Percentiles rank a stretch among this genome's conserved stretches.
Evolutionary conservation across 2,797 vertebrate genomes (phyloP).

Genomic region (Centropyge bicolor): DNA sequence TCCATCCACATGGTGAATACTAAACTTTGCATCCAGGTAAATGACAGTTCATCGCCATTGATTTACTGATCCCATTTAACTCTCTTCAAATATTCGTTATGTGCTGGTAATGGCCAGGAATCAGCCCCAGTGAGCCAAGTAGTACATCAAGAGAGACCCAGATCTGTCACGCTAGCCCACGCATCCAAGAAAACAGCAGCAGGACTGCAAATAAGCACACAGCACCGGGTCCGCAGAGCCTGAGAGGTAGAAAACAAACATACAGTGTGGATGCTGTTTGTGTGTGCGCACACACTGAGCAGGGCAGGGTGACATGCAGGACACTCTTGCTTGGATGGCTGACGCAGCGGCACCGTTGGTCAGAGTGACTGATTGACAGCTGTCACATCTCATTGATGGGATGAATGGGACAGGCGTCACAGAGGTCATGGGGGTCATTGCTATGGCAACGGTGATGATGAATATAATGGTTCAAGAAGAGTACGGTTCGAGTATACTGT

Average conservation of each 20-base stretch:
- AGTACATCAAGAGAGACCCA: slow-evolving; percentile 71
- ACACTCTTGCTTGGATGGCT: slow-evolving; percentile 12
- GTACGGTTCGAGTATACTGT: background rate
- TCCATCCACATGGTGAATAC: background rate
- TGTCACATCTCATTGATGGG: slow-evolving; percentile 51
- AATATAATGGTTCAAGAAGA: background rate
- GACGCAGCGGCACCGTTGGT: background rate
- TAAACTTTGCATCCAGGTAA: slow-evolving; percentile 26
- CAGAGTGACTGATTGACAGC: slow-evolving; percentile 60
- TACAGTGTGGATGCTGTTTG: background rate
- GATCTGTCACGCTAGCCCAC: slow-evolving; percentile 76
- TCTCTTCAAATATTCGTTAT: slow-evolving; percentile 53
- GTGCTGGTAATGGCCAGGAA: slow-evolving; percentile 56
- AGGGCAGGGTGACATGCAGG: background rate
- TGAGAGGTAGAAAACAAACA: slow-evolving; percentile 32
- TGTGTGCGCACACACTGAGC: background rate
- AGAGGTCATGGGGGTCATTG: slow-evolving; percentile 32
- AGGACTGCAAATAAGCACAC: slow-evolving; percentile 38
- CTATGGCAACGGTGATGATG: slow-evolving; percentile 27
- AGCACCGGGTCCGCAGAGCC: slow-evolving; percentile 31
- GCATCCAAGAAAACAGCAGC: slow-evolving; percentile 49
- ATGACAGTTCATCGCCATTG: background rate
- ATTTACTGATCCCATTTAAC: slow-evolving; percentile 40
- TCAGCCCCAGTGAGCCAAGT: slow-evolving; percentile 55
- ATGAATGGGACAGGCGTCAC: background rate